These are phyloP conservation scores for Oryzias javanicus DNA, from an alignment of 2,113 vertebrate species.

Conservation along the genomic window DNA sequence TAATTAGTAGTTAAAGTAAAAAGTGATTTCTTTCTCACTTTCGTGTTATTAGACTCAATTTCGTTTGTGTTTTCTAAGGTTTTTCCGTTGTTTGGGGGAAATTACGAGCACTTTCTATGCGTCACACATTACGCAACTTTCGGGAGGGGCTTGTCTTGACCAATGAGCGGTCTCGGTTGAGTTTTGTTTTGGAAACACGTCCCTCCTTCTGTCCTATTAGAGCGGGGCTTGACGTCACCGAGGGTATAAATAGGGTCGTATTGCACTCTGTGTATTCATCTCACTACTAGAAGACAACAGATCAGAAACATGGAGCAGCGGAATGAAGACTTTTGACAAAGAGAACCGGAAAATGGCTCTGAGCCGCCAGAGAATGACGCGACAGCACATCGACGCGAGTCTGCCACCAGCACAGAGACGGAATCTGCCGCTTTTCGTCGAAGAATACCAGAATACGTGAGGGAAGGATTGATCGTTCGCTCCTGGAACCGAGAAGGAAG, in stretches of 20 bases:
- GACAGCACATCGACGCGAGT: conserved; percentile 23
- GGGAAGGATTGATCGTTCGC: background rate
- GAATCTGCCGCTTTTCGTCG: conserved; percentile 48
- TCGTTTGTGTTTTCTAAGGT: background rate
- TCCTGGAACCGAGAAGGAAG: conserved; percentile 1
- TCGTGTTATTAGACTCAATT: background rate
- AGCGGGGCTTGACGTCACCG: conserved; percentile 8
- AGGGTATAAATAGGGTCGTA: conserved; percentile 8
- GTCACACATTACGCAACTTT: conserved; percentile 17
- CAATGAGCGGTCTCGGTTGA: no score
- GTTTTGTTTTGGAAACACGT: no score
- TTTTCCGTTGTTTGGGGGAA: conserved; percentile 1
- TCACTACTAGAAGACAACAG: conserved; percentile 17
- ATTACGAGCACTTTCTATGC: conserved; percentile 54
- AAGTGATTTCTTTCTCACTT: no score
- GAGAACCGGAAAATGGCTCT: conserved; percentile 26
- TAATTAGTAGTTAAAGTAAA: background rate
- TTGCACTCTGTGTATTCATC: conserved; percentile 18
- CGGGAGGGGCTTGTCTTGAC: background rate
- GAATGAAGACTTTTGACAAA: conserved; percentile 33
- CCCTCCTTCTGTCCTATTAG: conserved; percentile 12
- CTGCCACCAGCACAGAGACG: conserved; percentile 44
- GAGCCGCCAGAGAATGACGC: conserved; percentile 62
- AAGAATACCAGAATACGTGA: conserved; percentile 78
- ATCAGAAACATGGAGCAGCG: conserved; percentile 53